Conservation (phyloP, 2,797 vertebrate genomes). For the Coregonus ussuriensis region DNA sequence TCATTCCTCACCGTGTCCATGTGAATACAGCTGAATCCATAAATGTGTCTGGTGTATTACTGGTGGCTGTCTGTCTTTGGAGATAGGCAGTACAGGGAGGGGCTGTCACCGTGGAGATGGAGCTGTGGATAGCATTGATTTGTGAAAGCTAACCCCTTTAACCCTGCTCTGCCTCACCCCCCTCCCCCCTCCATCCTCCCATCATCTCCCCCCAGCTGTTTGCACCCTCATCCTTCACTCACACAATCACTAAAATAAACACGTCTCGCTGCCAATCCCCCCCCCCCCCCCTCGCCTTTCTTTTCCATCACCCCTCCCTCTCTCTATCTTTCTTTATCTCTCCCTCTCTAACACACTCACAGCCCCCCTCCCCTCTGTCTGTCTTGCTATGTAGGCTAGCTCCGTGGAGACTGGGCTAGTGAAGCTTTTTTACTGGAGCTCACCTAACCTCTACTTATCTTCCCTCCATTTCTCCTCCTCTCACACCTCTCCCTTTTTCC, state of each 20-base stretch:
- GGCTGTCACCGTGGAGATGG: slow-evolving; percentile 39
- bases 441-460: slow-evolving; percentile 62
- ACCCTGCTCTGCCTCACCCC: slow-evolving; percentile 30
- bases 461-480: slow-evolving; percentile 42
- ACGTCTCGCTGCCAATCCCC: slow-evolving; percentile 57
- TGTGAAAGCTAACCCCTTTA: slow-evolving; percentile 62
- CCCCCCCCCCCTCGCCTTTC: slow-evolving; percentile 23
- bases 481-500: slow-evolving; percentile 36
- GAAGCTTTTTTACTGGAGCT: slow-evolving; percentile 67
- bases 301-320: slow-evolving; percentile 50
- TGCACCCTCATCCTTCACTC: slow-evolving; percentile 43
- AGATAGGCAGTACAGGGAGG: slow-evolving; percentile 40
- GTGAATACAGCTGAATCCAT: neutral
- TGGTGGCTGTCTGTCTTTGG: slow-evolving; percentile 27
- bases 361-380: slow-evolving; percentile 56
- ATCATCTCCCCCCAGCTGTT: slow-evolving; percentile 60
- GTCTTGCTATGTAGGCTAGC: slow-evolving; percentile 78
- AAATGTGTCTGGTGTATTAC: slow-evolving; percentile 1
- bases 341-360: slow-evolving; percentile 24
- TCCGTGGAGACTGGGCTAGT: slow-evolving; percentile 72
- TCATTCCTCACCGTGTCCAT: neutral
- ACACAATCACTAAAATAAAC: slow-evolving; percentile 65
- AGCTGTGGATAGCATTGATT: slow-evolving; percentile 63
- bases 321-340: slow-evolving; percentile 22
- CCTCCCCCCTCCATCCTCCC: slow-evolving; percentile 46